phyloP scores from a whole-genome alignment of 2,113 vertebrate species.

The Donacobius atricapilla region DNA sequence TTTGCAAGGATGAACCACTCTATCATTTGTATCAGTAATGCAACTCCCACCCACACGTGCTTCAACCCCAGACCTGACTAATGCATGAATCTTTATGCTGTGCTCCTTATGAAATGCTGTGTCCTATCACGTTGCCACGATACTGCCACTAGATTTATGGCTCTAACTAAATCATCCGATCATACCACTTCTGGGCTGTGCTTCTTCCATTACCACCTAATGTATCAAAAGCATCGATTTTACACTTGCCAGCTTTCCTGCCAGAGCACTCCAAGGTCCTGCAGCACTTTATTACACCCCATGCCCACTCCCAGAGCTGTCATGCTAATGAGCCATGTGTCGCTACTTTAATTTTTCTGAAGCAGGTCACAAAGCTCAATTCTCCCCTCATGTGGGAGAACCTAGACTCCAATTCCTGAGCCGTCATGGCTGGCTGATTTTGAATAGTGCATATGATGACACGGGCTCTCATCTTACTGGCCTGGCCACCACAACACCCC shows the following conservation, averaged over 20 bases:
- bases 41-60: background rate
- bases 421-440: slow-evolving; percentile 3
- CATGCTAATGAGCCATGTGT: slow-evolving; percentile 51
- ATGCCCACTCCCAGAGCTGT: slow-evolving; percentile 32
- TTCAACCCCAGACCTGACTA: background rate
- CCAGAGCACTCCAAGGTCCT: slow-evolving; percentile 17
- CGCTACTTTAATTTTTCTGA: slow-evolving; percentile 27
- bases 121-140: slow-evolving; percentile 42
- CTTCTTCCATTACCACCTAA: slow-evolving; percentile 56
- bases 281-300: slow-evolving; percentile 30
- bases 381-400: slow-evolving; percentile 39
- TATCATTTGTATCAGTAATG: background rate
- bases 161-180: slow-evolving; percentile 59
- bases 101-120: background rate
- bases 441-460: slow-evolving; percentile 11
- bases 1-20: slow-evolving; percentile 1
- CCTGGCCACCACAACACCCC: background rate
- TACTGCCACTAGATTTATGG: slow-evolving; percentile 49
- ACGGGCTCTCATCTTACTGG: background rate
- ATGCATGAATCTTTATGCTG: background rate
- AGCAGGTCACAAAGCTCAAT: slow-evolving; percentile 24
- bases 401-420: slow-evolving; percentile 20
- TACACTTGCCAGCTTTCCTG: slow-evolving; percentile 5
- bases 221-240: slow-evolving; percentile 64
- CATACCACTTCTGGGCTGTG: slow-evolving; percentile 47